Percentiles rank a stretch among this genome's conserved stretches.
phyloP scores from a whole-genome alignment of 2,888 invertebrate genomes.

The Prenolepis imparis region DNA sequence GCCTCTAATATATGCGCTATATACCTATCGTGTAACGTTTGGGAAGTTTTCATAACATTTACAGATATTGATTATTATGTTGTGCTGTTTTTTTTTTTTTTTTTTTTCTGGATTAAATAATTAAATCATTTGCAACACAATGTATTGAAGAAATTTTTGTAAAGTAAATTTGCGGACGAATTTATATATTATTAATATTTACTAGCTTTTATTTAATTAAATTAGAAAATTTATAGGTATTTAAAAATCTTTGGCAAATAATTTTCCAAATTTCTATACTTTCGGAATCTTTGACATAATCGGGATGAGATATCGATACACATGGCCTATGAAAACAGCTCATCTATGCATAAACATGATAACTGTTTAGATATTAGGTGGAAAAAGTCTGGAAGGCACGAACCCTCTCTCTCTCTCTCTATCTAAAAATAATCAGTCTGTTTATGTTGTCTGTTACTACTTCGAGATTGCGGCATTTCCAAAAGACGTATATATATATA shows the following conservation, averaged over 20 bases:
- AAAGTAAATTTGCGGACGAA: not conserved
- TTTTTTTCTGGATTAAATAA: too few species aligned
- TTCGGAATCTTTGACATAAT: not conserved
- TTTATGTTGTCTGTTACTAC: conserved; percentile 47
- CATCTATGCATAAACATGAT: conserved; percentile 67
- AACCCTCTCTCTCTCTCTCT: too few species aligned
- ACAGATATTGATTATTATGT: too few species aligned
- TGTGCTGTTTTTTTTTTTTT: too few species aligned
- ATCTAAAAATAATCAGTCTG: conserved; percentile 71
- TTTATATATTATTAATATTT: not conserved
- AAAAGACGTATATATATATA: not conserved
- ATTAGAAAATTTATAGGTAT: not conserved
- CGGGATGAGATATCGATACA: conserved; percentile 55
- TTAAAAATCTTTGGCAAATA: not conserved
- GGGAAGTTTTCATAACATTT: too few species aligned
- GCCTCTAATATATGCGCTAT: not conserved
- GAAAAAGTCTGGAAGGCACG: conserved; percentile 70
- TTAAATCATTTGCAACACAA: too few species aligned
- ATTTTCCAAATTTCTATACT: not conserved
- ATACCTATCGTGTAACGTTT: not conserved
- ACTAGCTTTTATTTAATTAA: not conserved
- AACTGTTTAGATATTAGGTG: conserved; percentile 62
- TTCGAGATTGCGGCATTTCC: conserved; percentile 47
- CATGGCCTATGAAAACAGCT: conserved; percentile 67
- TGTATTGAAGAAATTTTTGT: too few species aligned